A percentile compares a stretch with the other conserved stretches of the same genome.
phyloP scores from a whole-genome alignment of 1,140 invertebrate genomes.

The Drosophila baimaii region DNA sequence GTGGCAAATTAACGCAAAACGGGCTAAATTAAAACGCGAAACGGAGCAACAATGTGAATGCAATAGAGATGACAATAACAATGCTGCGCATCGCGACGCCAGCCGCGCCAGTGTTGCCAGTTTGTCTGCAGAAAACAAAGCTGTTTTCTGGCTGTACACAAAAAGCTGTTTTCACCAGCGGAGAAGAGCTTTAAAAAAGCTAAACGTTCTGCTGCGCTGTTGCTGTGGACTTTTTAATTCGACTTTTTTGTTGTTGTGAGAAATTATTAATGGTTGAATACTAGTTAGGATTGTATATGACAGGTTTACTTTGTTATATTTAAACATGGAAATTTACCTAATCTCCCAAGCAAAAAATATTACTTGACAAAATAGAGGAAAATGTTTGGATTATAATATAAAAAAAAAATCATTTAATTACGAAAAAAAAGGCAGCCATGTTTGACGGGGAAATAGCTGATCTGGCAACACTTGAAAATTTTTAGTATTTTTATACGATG shows the following conservation, averaged over 20 bases:
- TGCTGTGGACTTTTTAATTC: slow-evolving; percentile 4
- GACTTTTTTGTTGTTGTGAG: background rate
- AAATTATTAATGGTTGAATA: background rate
- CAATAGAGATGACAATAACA: slow-evolving; percentile 69
- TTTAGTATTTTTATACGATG: background rate
- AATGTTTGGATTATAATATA: background rate
- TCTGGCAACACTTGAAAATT: slow-evolving; percentile 14
- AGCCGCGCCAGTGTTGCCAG: slow-evolving; percentile 32
- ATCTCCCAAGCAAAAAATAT: background rate
- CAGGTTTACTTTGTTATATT: background rate
- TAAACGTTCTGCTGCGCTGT: slow-evolving; percentile 18
- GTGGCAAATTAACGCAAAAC: slow-evolving; percentile 16
- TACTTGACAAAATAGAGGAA: background rate
- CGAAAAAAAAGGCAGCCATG: background rate
- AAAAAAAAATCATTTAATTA: background rate
- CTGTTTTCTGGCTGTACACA: slow-evolving; percentile 27
- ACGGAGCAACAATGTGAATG: slow-evolving; percentile 26
- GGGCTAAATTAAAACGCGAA: slow-evolving; percentile 5
- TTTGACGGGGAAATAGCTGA: slow-evolving; percentile 3
- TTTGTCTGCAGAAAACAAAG: slow-evolving; percentile 23
- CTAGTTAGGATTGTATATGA: background rate
- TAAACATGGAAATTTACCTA: background rate
- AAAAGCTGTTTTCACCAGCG: slow-evolving; percentile 14
- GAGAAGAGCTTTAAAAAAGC: slow-evolving; percentile 35
- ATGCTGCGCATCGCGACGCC: slow-evolving; percentile 38